Evolutionary conservation across 2,113 vertebrate genomes (phyloP), one percentile per base, ranked within the genome.

Genomic region (Callipepla californica): DNA sequence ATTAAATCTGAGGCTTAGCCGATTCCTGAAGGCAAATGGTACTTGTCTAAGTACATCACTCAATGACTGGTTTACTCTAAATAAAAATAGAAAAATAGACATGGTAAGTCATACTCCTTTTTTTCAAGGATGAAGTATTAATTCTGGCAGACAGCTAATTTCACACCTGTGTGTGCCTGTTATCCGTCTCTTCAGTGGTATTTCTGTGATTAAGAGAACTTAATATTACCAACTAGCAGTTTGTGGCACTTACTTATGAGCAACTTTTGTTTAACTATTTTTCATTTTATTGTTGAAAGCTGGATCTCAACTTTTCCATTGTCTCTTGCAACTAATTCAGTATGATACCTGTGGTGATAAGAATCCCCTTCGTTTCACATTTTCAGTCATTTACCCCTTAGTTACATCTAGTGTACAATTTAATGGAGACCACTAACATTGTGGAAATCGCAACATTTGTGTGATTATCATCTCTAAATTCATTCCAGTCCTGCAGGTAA

Each of bases 191-290:
- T 50, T 85, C 45, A 58, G 20, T 19, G 26, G 13, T 89, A 21
- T 85, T 92, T 77, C 50, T 80, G 11, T 80, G 50, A 73, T 85
- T 77, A 87, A 50, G 72, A 85, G 21, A 77, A 87, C 69, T 91
- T 69, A 79, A 11, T n/a, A 73, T 72, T 65, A 85, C 85, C 65
- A 87, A 65, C 20, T 57, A 68, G 30, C 89, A 3, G 36, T 76
- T 91, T 85, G 48, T 91, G 81, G 58, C 36, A 73, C 82, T 87
- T 75, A 78, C 94, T 92, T 75, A 65, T 79, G 9, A 79, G 23
- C 65, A 82, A 66, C 50, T 61, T 66, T 7, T 11, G 25, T 76
- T 28, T 78, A 81, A 74, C 58, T 89, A 62, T 91, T 86, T 90
- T 78, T 59, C 34, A 57, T 65, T 87, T 89, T 53, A 70, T 23